Evolutionary conservation across 2,113 vertebrate genomes (phyloP).

Genomic region (Philantomba maxwellii): DNA sequence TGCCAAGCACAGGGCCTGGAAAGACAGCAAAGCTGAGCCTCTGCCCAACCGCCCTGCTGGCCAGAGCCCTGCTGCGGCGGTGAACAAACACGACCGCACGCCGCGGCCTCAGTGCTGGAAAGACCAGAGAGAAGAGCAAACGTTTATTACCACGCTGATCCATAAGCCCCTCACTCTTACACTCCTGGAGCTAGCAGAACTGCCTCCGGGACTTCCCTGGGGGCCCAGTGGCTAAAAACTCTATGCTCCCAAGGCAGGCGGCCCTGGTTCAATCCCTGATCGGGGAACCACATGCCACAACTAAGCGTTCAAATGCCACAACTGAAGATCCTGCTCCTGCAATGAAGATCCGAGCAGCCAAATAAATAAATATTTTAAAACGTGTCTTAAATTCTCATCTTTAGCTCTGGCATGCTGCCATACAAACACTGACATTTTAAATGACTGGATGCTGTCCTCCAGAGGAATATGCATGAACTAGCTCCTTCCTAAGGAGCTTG

Average conservation of each 20-base stretch:
- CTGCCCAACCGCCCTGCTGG: not conserved
- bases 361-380: not conserved
- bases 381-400: not conserved
- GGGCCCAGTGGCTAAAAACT: not conserved
- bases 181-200: not conserved
- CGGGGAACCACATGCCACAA: not conserved
- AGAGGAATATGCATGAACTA: not conserved
- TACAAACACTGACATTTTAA: not conserved
- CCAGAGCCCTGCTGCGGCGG: rapidly evolving
- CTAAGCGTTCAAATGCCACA: rapidly evolving
- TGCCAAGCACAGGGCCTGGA: rapidly evolving
- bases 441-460: not conserved
- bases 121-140: not conserved
- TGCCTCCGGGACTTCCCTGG: not conserved
- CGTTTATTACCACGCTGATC: not conserved
- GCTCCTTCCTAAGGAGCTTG: not conserved
- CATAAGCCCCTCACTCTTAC: not conserved
- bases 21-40: not conserved
- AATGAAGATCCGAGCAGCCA: not conserved
- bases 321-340: not conserved
- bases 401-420: not conserved
- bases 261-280: not conserved
- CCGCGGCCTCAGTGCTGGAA: not conserved
- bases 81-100: not conserved
- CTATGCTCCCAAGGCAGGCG: not conserved